Evolutionary conservation across 2,888 invertebrate genomes (phyloP).

Genomic region (Drosophila bunnanda): DNA sequence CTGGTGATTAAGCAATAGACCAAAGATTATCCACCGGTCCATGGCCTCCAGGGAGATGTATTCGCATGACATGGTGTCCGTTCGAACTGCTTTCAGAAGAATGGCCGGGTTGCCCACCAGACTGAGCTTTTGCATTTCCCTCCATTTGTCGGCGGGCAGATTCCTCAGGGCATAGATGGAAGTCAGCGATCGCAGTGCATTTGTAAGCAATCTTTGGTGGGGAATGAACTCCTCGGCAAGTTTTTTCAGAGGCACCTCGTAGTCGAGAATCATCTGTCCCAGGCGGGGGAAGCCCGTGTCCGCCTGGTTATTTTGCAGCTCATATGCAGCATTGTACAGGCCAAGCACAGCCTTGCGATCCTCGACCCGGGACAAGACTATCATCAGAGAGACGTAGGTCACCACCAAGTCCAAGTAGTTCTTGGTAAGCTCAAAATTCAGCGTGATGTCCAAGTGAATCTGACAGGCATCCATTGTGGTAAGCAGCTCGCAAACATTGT

Average conservation of each 20-base stretch:
- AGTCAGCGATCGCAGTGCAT: constrained; percentile 94
- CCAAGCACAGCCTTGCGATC: constrained; percentile 98
- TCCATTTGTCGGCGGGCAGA: constrained; percentile 96
- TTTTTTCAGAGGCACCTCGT: constrained; percentile 97
- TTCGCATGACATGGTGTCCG: constrained; percentile 98
- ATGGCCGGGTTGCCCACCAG: constrained; percentile 97
- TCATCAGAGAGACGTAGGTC: constrained; percentile 98
- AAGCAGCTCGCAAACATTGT: constrained; percentile 94
- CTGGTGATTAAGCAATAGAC: constrained; percentile 95
- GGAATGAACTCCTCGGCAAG: constrained; percentile 98
- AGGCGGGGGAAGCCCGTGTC: constrained; percentile 97
- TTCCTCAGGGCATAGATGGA: constrained; percentile 95
- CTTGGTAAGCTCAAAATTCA: constrained; percentile 98
- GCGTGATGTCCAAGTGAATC: constrained; percentile 95
- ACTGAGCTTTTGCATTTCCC: constrained; percentile 96
- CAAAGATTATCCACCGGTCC: constrained; percentile 99
- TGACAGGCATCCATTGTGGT: constrained; percentile 99
- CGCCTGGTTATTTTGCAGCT: constrained; percentile 95
- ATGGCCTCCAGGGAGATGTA: constrained; percentile 97
- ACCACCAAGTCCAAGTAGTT: constrained; percentile 97
- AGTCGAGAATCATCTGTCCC: constrained; percentile 99
- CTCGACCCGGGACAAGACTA: constrained; percentile 98
- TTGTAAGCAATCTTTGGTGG: constrained; percentile 93
- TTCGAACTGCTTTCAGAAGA: constrained; percentile 96
- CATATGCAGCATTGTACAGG: constrained; percentile 98